Evolutionary conservation across 2,888 invertebrate genomes (phyloP).

Genomic region (Oasisia sp.): DNA sequence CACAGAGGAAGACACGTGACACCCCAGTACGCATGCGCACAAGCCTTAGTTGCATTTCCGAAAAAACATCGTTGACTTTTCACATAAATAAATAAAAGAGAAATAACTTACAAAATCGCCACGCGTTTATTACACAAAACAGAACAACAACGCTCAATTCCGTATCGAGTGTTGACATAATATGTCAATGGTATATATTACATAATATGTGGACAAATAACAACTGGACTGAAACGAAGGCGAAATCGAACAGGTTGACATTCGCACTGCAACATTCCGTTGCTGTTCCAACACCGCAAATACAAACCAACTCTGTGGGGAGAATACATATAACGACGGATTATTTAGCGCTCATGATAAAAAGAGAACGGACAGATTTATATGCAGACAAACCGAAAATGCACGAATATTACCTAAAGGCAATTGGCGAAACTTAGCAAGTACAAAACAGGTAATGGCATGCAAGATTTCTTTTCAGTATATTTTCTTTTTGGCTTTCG

Average conservation of each 20-base stretch:
- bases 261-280: not conserved
- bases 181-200: not conserved
- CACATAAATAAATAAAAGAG: not conserved
- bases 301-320: not conserved
- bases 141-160: not conserved
- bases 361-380: not conserved
- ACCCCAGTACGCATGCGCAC: not conserved
- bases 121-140: not conserved
- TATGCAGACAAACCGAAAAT: not conserved
- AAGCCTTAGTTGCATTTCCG: not conserved
- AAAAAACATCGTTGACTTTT: not conserved
- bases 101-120: conserved; percentile 8
- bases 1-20: not conserved
- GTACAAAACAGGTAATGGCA: not conserved
- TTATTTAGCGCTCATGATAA: not conserved
- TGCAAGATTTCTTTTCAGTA: not conserved
- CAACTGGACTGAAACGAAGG: not conserved
- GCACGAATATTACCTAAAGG: not conserved
- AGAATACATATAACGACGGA: not conserved
- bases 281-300: not conserved
- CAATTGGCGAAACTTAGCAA: not conserved
- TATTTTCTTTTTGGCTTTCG: not conserved
- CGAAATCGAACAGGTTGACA: not conserved
- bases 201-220: not conserved
- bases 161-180: not conserved